Conservation (phyloP, 2,113 vertebrate species). For the Notarius lentiginosus region DNA sequence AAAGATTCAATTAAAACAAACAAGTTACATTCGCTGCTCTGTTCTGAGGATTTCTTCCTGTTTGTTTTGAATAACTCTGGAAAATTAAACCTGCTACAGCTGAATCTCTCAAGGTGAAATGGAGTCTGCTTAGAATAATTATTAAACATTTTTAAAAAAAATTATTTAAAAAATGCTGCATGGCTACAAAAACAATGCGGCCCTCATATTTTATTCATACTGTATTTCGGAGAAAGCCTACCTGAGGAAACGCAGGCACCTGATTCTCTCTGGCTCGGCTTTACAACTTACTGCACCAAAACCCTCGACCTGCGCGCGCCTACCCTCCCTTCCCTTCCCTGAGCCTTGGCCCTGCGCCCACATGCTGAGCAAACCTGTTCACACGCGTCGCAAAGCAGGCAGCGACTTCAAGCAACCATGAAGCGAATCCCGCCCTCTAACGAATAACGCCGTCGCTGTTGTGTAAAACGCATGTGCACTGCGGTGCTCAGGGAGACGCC, state of each 20-base stretch:
- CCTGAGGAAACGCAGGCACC: background rate
- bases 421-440: background rate
- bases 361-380: slow-evolving; percentile 45
- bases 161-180: background rate
- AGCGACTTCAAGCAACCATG: slow-evolving; percentile 23
- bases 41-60: background rate
- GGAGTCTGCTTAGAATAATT: background rate
- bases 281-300: slow-evolving; percentile 77
- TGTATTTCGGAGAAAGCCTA: background rate
- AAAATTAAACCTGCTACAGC: background rate
- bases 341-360: slow-evolving; percentile 68
- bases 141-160: background rate
- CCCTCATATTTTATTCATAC: background rate
- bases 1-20: background rate
- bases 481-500: slow-evolving; percentile 60
- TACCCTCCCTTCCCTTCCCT: slow-evolving; percentile 50
- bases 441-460: slow-evolving; percentile 31
- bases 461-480: slow-evolving; percentile 59
- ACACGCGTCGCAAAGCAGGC: slow-evolving; percentile 12
- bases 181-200: background rate
- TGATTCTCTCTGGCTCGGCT: slow-evolving; percentile 6
- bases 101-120: background rate
- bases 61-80: background rate
- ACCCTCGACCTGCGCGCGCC: slow-evolving; percentile 66
- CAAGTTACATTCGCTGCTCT: background rate